A percentile compares a stretch with the other conserved stretches of the same genome.
phyloP scores from a whole-genome alignment of 1,140 invertebrate species.

The Trachymyrmex cornetzi region DNA sequence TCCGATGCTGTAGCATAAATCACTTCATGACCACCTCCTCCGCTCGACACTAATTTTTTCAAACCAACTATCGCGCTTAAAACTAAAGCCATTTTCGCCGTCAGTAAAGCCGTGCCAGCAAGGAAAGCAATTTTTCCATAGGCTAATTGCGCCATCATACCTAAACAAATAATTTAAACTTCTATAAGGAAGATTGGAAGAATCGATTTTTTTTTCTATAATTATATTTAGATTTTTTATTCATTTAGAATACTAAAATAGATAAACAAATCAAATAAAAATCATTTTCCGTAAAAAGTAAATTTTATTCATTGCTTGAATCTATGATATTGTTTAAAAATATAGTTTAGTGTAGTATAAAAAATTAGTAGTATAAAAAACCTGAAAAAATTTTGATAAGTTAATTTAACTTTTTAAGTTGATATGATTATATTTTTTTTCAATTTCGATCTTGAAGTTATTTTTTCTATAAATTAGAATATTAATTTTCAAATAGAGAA shows the following conservation, averaged over 20 bases:
- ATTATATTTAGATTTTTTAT: not conserved
- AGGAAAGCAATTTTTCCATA: constrained; percentile 90
- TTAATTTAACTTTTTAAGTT: not conserved
- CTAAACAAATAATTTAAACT: constrained; percentile 70
- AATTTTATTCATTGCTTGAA: not conserved
- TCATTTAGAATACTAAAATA: not conserved
- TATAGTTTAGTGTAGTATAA: not conserved
- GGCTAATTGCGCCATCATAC: constrained; percentile 89
- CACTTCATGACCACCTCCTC: constrained; percentile 87
- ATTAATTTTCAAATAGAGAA: not conserved
- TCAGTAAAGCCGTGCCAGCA: constrained; percentile 89
- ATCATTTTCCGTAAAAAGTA: not conserved
- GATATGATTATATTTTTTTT: not conserved
- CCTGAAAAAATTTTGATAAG: not conserved
- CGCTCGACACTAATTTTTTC: constrained; percentile 88
- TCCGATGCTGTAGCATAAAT: constrained; percentile 87
- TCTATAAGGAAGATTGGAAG: not conserved
- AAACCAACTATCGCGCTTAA: constrained; percentile 89
- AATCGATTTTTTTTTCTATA: not conserved
- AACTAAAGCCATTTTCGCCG: constrained; percentile 90
- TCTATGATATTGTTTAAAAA: not conserved
- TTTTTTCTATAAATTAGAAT: not conserved
- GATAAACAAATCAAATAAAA: not conserved
- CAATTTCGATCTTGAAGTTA: not conserved
- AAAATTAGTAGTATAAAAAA: no score